Base-by-base conservation (phyloP, 1,140 invertebrate genomes). In the Bombus difficillimus region DNA sequence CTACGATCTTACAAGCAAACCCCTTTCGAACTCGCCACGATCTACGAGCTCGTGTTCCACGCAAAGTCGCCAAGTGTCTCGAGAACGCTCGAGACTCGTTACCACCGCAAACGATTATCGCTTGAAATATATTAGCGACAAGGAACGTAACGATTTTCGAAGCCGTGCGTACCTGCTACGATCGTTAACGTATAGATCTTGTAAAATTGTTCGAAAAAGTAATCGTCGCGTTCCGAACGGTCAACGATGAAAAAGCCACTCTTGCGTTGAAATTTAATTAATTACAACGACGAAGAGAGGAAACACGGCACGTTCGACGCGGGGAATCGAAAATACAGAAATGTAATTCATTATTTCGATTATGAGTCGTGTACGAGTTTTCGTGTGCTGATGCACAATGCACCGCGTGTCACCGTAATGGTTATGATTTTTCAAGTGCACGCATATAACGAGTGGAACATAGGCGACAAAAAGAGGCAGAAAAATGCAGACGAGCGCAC, bases 1-100 rank as follows among this genome's bases (percentile, higher is more conserved):
- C 87, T 77, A 80, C 73, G 64, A 85, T 89, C 87, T 89, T 89
- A 79, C 71, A 78, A 88, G 28, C 68, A 22, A 81, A 62, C 62
- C 87, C 41, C 72, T 89, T 81, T 88, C 78, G 53, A 81, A 62
- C 69, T 18, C 15, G 22, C 9, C 13, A 59, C 53, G 32, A 53
- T 66, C 32, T 32, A 85, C 72, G 75, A 41, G 32, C 79, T 18
- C 34, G 64, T 15, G 15, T 18, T 18, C 37, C n/a, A 10, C 34
- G 43, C 47, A 43, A 73, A 66, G 32, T 76, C 57, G 41, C 62
- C 43, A 37, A 86, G 64, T 28, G 73, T 71, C 25, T 59, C 57
- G 25, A 10, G 43, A 34, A 69, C 32, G 64, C 15, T 8, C 15
- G 32, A 34, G 15, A 53, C 47, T 53, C 47, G 47, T 53, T 53